phyloP scores from a whole-genome alignment of 2,797 vertebrate species.

The Channallabes apus region DNA sequence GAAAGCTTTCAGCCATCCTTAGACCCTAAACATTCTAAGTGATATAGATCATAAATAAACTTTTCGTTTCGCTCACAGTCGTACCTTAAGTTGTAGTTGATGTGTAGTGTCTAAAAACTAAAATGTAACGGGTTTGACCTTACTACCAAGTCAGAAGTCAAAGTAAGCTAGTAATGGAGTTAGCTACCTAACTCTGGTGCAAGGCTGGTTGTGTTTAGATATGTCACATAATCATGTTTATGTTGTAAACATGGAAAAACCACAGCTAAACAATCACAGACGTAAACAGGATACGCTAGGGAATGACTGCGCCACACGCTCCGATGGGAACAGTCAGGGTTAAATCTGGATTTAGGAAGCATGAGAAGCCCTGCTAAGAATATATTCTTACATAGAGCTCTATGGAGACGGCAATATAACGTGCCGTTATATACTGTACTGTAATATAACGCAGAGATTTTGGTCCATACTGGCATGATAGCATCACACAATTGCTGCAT shows the following conservation, averaged over 20 bases:
- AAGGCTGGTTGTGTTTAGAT: conserved; percentile 38
- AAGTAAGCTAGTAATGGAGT: neutral
- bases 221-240: conserved; percentile 57
- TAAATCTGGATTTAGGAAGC: neutral
- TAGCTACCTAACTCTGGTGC: neutral
- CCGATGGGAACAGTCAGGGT: neutral
- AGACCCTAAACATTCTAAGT: no score
- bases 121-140: neutral
- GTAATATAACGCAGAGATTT: no score
- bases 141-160: neutral
- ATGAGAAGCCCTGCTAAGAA: neutral
- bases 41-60: no score
- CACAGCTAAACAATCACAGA: neutral
- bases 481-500: no score
- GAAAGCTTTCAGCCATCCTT: no score
- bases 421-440: no score
- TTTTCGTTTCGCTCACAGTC: neutral
- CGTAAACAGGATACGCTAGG: conserved; percentile 22
- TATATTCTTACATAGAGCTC: neutral
- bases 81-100: neutral
- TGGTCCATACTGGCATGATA: no score
- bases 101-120: no score
- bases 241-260: conserved; percentile 11
- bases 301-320: neutral
- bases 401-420: neutral